These are phyloP conservation scores for Barbus barbus DNA, from an alignment of 2,113 vertebrate species.

Conservation along the genomic window DNA sequence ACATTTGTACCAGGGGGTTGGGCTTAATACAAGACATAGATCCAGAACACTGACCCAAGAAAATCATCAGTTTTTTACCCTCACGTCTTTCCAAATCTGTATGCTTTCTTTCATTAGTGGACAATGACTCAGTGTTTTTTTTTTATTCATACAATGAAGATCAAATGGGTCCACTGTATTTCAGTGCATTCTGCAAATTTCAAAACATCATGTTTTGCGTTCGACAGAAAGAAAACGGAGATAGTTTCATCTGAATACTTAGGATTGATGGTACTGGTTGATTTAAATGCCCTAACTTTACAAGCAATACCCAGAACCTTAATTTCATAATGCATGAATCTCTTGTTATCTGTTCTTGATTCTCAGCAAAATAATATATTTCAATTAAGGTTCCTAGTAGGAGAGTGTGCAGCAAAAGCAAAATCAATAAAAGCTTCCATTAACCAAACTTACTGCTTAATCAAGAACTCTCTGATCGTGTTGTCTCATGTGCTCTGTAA, in stretches of 20 bases:
- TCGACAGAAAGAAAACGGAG: neutral
- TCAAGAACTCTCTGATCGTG: conserved; percentile 43
- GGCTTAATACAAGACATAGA: neutral
- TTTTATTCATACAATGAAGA: too few relatives aligned
- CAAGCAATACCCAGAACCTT: conserved; percentile 12
- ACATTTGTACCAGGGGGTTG: neutral
- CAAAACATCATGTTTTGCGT: neutral
- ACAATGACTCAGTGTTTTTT: too few relatives aligned
- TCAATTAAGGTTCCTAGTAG: conserved; percentile 37
- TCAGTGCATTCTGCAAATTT: neutral
- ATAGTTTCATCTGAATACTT: too few relatives aligned
- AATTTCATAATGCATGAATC: too few relatives aligned
- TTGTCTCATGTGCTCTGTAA: conserved; percentile 42
- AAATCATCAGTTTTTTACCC: neutral
- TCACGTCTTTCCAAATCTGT: neutral
- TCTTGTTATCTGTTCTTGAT: neutral
- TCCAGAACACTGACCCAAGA: neutral
- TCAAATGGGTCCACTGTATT: neutral
- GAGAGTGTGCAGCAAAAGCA: neutral
- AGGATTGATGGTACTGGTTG: neutral
- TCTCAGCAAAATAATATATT: conserved; percentile 9
- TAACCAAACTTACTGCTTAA: conserved; percentile 34
- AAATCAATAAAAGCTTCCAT: conserved; percentile 32
- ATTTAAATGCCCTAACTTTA: neutral
- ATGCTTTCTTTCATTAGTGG: neutral